phyloP scores from a whole-genome alignment of 2,113 vertebrate genomes.

The Ranitomeya imitator region DNA sequence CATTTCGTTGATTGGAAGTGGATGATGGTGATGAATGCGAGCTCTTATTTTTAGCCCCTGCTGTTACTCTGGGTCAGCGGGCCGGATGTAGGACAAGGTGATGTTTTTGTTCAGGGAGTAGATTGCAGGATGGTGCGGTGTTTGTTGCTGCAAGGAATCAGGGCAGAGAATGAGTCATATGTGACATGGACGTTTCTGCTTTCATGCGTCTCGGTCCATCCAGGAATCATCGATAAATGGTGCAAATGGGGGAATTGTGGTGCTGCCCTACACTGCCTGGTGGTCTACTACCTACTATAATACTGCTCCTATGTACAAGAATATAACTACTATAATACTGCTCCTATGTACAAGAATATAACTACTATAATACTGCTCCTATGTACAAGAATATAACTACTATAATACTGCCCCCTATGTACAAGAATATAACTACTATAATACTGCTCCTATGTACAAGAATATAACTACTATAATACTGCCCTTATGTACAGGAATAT shows the following conservation, averaged over 20 bases:
- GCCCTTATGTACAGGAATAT: not conserved
- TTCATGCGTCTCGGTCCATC: not conserved
- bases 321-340: constrained; percentile 23
- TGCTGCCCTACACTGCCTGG: too few species aligned
- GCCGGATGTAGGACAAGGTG: constrained; percentile 29
- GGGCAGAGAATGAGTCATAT: not conserved
- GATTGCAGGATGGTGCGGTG: not conserved
- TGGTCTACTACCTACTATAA: not conserved
- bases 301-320: constrained; percentile 2
- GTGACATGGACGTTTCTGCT: not conserved
- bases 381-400: constrained; percentile 6
- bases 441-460: not conserved
- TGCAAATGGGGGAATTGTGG: not conserved
- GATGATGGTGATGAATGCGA: not conserved
- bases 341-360: not conserved
- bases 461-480: constrained; percentile 15
- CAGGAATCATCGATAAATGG: not conserved
- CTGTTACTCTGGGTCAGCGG: constrained; percentile 16
- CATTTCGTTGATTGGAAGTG: not conserved
- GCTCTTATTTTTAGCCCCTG: not conserved
- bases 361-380: constrained; percentile 18
- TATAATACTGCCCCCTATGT: not conserved
- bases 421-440: constrained; percentile 17
- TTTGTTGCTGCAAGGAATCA: not conserved
- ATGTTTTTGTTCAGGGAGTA: not conserved